These are phyloP conservation scores for Romanogobio albipinnatus DNA, from an alignment of 2,113 vertebrate genomes.

Conservation along the genomic window DNA sequence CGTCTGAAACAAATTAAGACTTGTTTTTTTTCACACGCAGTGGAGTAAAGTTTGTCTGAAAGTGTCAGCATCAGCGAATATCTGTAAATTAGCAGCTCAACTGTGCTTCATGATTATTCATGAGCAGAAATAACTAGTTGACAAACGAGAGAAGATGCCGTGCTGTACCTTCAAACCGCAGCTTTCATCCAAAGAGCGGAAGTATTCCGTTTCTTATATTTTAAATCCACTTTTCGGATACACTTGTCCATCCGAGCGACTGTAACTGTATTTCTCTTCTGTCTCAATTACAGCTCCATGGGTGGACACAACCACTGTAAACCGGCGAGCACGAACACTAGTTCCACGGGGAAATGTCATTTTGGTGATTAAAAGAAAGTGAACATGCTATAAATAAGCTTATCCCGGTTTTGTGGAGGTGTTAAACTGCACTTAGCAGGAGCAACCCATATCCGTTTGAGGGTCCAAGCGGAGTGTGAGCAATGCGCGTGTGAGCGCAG, in stretches of 20 bases:
- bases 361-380: not conserved
- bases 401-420: not conserved
- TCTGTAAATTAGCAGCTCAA: not conserved
- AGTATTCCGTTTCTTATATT: slow-evolving; percentile 52
- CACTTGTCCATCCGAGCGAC: slow-evolving; percentile 45
- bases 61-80: not conserved
- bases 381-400: not conserved
- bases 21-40: not conserved
- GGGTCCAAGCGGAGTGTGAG: not conserved
- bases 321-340: not conserved
- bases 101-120: not conserved
- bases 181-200: slow-evolving; percentile 71
- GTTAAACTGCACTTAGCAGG: not conserved
- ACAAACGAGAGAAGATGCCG: slow-evolving; percentile 1
- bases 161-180: slow-evolving; percentile 79
- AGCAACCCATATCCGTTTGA: slow-evolving; percentile 20
- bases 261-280: slow-evolving; percentile 32
- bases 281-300: slow-evolving; percentile 22
- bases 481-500: slow-evolving; percentile 20
- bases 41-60: slow-evolving; percentile 5
- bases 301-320: not conserved
- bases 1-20: not conserved
- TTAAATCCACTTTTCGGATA: slow-evolving; percentile 66
- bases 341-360: not conserved
- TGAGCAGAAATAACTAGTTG: not conserved